Conservation (phyloP, 2,888 invertebrate genomes). For the Xylota sylvarum region DNA sequence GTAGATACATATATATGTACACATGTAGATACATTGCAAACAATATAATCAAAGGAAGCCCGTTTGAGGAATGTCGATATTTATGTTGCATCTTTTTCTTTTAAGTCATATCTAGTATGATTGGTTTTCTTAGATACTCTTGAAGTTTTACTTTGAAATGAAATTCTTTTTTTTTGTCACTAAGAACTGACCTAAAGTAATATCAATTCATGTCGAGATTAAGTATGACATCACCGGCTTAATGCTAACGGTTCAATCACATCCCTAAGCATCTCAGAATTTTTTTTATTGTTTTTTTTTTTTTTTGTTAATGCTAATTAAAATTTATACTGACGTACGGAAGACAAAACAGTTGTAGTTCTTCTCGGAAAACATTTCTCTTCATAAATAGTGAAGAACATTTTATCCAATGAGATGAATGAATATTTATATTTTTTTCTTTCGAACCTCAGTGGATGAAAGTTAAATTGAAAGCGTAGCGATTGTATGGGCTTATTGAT, state of each 20-base stretch:
- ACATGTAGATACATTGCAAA: too few species aligned
- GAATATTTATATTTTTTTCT: slow-evolving; percentile 1
- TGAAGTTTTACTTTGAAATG: too few species aligned
- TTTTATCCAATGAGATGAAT: not conserved
- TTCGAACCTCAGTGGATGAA: too few species aligned
- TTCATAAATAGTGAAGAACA: not conserved
- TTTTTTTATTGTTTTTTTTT: not conserved
- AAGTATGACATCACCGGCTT: slow-evolving; percentile 60
- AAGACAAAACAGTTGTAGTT: not conserved
- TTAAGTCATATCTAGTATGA: not conserved
- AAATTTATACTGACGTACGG: slow-evolving; percentile 55
- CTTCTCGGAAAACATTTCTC: not conserved
- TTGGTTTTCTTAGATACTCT: too few species aligned
- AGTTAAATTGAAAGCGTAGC: too few species aligned
- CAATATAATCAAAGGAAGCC: slow-evolving; percentile 13
- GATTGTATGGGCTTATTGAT: too few species aligned
- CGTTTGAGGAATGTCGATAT: slow-evolving; percentile 40
- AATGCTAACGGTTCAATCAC: slow-evolving; percentile 65
- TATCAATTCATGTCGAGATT: slow-evolving; percentile 42
- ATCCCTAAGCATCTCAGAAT: slow-evolving; percentile 63
- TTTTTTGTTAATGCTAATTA: slow-evolving; percentile 46
- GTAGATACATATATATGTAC: not conserved
- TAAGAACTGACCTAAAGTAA: slow-evolving; percentile 67
- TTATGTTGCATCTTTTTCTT: slow-evolving; percentile 23
- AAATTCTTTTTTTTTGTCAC: not conserved